A percentile compares a stretch with the other conserved stretches of the same genome.
Conservation (phyloP, 2,888 invertebrate species). For the Xanthorhoe designata region DNA sequence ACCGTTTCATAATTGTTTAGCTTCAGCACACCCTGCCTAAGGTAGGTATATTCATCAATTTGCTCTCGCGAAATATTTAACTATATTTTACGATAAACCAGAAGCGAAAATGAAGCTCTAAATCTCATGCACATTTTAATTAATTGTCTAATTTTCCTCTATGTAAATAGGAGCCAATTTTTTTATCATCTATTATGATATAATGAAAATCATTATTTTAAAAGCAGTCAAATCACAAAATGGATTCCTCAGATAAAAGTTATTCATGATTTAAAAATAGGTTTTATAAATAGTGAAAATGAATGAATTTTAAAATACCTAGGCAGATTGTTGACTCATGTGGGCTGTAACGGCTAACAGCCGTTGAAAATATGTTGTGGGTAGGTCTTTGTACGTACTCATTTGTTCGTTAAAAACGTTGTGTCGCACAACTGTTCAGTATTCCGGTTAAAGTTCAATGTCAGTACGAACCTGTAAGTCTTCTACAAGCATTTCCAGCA, state of each 20-base stretch:
- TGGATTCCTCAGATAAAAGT: too few species aligned
- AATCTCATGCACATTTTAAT: too few species aligned
- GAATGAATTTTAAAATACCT: background rate
- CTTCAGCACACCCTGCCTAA: background rate
- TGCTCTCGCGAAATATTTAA: background rate
- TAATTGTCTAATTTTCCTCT: too few species aligned
- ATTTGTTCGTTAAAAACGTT: conserved; percentile 10
- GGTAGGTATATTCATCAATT: background rate
- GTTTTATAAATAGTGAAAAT: background rate
- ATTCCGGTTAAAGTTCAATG: conserved; percentile 15
- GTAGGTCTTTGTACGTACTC: conserved; percentile 29
- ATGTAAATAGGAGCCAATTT: too few species aligned
- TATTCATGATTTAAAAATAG: background rate
- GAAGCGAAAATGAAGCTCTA: too few species aligned
- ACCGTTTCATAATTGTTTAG: background rate
- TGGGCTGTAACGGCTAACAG: conserved; percentile 16
- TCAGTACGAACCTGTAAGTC: conserved; percentile 67
- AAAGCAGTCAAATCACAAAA: too few species aligned
- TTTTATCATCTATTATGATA: too few species aligned
- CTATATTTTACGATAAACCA: too few species aligned
- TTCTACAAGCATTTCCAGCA: conserved; percentile 70
- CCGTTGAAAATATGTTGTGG: conserved; percentile 32
- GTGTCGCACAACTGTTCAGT: conserved; percentile 1
- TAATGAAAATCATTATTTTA: too few species aligned
- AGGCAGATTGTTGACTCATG: conserved; percentile 17